These are phyloP conservation scores for Microchrysa polita DNA, from an alignment of 2,888 invertebrate genomes.

Conservation along the genomic window DNA sequence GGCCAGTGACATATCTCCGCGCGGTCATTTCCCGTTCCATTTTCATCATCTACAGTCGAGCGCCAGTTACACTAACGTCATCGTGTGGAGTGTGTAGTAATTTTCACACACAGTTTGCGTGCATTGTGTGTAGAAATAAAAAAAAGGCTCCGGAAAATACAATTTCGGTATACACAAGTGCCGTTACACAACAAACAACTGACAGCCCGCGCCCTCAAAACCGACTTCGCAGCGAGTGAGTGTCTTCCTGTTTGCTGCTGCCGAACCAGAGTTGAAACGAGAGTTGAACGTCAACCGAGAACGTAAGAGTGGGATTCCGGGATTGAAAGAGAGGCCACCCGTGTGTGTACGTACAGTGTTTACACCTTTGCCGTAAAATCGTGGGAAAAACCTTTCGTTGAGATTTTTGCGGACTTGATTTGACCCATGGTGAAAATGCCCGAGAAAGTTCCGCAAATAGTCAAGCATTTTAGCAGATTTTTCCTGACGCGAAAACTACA, in stretches of 20 bases:
- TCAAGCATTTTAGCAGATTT: too few relatives aligned
- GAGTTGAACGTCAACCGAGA: not conserved
- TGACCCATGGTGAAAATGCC: slow-evolving; percentile 1
- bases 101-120: too few relatives aligned
- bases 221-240: not conserved
- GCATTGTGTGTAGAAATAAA: too few relatives aligned
- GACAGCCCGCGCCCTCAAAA: not conserved
- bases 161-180: slow-evolving; percentile 14
- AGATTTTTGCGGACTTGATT: too few relatives aligned
- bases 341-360: not conserved
- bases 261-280: too few relatives aligned
- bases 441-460: not conserved
- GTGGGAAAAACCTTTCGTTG: too few relatives aligned
- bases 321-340: not conserved
- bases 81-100: too few relatives aligned
- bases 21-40: not conserved
- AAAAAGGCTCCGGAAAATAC: not conserved
- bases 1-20: slow-evolving; percentile 9
- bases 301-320: not conserved
- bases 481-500: too few relatives aligned
- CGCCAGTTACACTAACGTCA: not conserved
- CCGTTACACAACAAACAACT: slow-evolving; percentile 18
- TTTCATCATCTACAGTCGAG: not conserved
- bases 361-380: not conserved
- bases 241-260: not conserved